Evolutionary conservation across 1,140 invertebrate species (phyloP).

Genomic region (Cyphomyrmex costatus): DNA sequence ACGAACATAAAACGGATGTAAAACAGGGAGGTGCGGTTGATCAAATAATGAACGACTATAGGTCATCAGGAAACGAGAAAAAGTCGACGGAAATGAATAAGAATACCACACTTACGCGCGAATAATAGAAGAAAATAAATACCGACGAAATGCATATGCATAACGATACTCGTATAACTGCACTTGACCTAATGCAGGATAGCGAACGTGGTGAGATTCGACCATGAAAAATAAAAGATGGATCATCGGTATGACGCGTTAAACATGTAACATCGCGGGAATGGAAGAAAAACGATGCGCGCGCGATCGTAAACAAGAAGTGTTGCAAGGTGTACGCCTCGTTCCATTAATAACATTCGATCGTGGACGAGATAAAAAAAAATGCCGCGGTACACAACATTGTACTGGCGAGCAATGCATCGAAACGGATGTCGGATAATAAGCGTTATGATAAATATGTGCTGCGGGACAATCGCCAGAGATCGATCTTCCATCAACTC

Average conservation of each 20-base stretch:
- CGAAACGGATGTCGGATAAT: constrained; percentile 30
- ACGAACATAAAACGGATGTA: constrained; percentile 19
- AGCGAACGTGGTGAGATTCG: background rate
- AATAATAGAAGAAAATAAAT: constrained; percentile 14
- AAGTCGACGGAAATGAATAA: background rate
- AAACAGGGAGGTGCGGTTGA: background rate
- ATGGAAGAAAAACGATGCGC: constrained; percentile 2
- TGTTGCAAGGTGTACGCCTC: background rate
- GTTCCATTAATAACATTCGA: constrained; percentile 46
- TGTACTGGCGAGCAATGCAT: constrained; percentile 13
- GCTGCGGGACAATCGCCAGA: background rate
- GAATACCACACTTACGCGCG: background rate
- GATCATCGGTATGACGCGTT: background rate
- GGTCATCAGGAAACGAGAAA: background rate
- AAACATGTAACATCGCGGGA: background rate
- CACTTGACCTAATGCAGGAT: constrained; percentile 53
- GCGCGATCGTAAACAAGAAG: constrained; percentile 23
- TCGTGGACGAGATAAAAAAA: constrained; percentile 43
- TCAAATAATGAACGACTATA: no score
- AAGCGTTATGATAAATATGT: constrained; percentile 24
- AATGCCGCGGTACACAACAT: background rate
- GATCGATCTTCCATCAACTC: constrained; percentile 3
- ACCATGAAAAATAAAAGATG: constrained; percentile 33
- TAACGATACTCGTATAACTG: constrained; percentile 25
- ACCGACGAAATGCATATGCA: background rate